Evolutionary conservation across 30 jellyfish, hydroid and myxozoan species (phyloP), one percentile per base, ranked within the genome.

Genomic region (Phacellophora camtschatica): DNA sequence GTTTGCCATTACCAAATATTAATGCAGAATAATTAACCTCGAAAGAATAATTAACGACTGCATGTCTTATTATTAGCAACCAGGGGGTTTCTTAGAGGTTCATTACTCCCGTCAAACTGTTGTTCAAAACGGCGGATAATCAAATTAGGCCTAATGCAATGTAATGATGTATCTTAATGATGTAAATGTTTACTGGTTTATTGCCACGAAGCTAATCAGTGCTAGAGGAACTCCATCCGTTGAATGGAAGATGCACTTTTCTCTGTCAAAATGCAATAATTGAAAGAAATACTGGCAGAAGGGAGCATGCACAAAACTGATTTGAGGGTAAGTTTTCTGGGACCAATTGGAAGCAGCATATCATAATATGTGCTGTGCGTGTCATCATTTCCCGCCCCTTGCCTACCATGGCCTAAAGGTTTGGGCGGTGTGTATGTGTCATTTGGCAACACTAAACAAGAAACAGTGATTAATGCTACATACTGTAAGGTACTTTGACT

Each of bases 1-100:
- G 57, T 29, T 62, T 62, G 76, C 76, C 76, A 62, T 62, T 62
- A 62, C 76, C 19, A 62, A 62, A 62, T 29, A 62, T 62, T 13
- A 62, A 19, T 27, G 19, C 76, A 62, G 76, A 39, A 5, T 5
- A 39, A 39, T 8, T 5, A 39, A 39, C 53, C 53, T 39, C 53
- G 53, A 39, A 5, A 39, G 53, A 39, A 39, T 39, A 39, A 5
- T 39, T 39, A 39, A 39, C 53, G 53, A 39, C 15, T 39, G 53
- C 53, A 39, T 39, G 10, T 39, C 53, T 39, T 39, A 39, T 39
- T 39, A 39, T 39, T 39, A 39, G 53, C 53, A 39, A 39, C 53
- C 53, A 5, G 8, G 8, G 53, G 8, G 53, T 39, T 39, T 39
- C 53, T 39, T 15, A 39, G 53, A 39, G 8, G 53, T 39, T 39